Base-by-base conservation (phyloP, 2,888 invertebrate species). In the Amblyteles armatorius region DNA sequence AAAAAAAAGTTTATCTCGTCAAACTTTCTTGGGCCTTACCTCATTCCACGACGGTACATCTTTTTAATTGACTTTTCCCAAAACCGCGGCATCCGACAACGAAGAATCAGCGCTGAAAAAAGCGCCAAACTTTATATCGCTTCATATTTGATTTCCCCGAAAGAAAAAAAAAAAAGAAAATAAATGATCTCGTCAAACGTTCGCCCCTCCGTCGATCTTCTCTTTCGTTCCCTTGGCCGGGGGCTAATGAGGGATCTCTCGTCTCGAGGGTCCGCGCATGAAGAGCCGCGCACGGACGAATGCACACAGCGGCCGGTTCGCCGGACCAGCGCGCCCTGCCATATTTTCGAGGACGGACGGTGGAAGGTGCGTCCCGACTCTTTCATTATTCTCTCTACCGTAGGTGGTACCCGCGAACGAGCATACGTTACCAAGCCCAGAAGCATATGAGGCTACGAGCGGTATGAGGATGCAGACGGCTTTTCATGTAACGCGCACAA, bases 281-380 rank as follows among this genome's bases (percentile, higher is more conserved):
- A 55, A 76, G 84, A 78, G 48, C 68, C 81, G 48, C 80, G 69
- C 52, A 77, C 50, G 72, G 69, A 63, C 19, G 40, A 11, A 5
- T 44, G 52, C 77, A 33, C 67, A 71, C 57, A 73, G 55, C 40
- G 52, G n/a, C 71, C 73, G 60, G 26, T 50, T 74, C 52, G 63
- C 36, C 44, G 73, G 60, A 78, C 73, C 63, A 73, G 65, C 22
- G 67, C 44, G 67, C 36, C 63, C 76, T 50, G 9, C 55, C 55
- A 80, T 76, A 72, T 77, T 77, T 77, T 77, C 65, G 71, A 81
- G 22, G 74, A 69, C 69, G 50, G 69, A 72, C 82, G 65, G 55
- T 71, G 33, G 44, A 82, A 44, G 22, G 33, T 44, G 26, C 22
- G 22, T 19, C 22, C 33, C 26, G 29, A 33, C 63, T 63, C 19